Percentiles rank a stretch among this genome's conserved stretches.
These are phyloP conservation scores for Mastigias papua DNA, from an alignment of 30 jellyfish, hydroid and myxozoan species.

Conservation along the genomic window DNA sequence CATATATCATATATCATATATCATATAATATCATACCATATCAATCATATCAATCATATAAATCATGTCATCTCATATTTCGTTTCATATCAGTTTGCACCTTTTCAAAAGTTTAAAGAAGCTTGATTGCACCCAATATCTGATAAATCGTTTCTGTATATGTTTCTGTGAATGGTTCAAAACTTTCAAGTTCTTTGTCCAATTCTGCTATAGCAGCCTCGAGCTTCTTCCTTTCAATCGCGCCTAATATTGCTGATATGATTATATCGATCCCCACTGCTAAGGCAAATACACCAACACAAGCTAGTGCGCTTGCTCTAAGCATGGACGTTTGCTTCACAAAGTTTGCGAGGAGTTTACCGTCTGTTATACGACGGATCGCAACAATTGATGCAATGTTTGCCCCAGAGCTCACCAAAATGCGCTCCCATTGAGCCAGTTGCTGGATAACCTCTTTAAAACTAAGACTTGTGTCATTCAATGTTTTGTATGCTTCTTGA, in stretches of 20 bases:
- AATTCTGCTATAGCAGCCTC: neutral
- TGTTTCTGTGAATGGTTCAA: neutral
- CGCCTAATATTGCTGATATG: neutral
- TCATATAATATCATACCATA: too few species aligned
- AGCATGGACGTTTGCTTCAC: neutral
- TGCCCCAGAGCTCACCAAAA: neutral
- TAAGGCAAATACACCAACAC: neutral
- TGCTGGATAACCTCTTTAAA: neutral
- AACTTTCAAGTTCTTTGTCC: neutral
- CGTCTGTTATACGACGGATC: neutral
- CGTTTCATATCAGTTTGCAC: too few species aligned
- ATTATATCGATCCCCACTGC: neutral
- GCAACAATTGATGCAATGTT: neutral
- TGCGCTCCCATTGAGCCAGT: neutral
- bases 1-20: too few species aligned
- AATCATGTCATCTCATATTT: too few species aligned
- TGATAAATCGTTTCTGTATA: neutral
- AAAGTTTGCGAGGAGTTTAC: neutral
- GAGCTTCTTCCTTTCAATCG: neutral
- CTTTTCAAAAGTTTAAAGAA: neutral
- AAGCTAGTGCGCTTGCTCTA: neutral
- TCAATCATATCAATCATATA: too few species aligned
- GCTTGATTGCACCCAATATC: neutral
- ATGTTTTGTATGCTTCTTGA: neutral
- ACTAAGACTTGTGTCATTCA: neutral